phyloP scores from a whole-genome alignment of 2,797 vertebrate species.

The Ciconia nigra region DNA sequence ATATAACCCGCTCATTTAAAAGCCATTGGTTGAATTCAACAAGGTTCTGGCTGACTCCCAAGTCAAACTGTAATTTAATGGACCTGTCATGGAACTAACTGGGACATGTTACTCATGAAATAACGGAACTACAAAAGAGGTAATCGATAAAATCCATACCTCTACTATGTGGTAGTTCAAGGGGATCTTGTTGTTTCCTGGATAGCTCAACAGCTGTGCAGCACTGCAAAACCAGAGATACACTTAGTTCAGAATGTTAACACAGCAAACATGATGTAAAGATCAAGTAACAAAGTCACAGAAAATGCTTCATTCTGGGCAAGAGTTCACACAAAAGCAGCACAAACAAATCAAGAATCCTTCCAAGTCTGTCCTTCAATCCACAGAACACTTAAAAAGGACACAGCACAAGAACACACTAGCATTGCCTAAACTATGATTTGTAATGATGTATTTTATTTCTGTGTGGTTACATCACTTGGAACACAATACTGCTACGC shows the following conservation, averaged over 20 bases:
- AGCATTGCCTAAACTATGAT: not conserved
- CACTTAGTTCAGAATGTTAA: not conserved
- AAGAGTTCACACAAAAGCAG: not conserved
- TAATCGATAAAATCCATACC: conserved; percentile 73
- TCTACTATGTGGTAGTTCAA: conserved; percentile 99
- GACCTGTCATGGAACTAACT: not conserved
- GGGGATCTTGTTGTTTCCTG: conserved; percentile 97
- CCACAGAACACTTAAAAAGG: not conserved
- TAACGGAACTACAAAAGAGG: not conserved
- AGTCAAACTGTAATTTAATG: not conserved
- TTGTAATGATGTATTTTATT: not conserved
- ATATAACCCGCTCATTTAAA: not conserved
- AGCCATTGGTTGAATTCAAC: not conserved
- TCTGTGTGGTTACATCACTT: not conserved
- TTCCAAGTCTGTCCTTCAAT: not conserved
- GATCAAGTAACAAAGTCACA: not conserved
- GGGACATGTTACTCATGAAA: not conserved
- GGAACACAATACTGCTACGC: not conserved
- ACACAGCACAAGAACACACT: not conserved
- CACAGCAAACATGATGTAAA: not conserved
- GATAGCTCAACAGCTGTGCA: conserved; percentile 93
- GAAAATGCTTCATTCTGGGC: not conserved
- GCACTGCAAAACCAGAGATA: conserved; percentile 74
- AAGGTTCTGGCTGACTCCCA: not conserved
- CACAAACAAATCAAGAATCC: not conserved